Conservation (phyloP, 2,113 vertebrate species). For the Mormyrus lacerda region DNA sequence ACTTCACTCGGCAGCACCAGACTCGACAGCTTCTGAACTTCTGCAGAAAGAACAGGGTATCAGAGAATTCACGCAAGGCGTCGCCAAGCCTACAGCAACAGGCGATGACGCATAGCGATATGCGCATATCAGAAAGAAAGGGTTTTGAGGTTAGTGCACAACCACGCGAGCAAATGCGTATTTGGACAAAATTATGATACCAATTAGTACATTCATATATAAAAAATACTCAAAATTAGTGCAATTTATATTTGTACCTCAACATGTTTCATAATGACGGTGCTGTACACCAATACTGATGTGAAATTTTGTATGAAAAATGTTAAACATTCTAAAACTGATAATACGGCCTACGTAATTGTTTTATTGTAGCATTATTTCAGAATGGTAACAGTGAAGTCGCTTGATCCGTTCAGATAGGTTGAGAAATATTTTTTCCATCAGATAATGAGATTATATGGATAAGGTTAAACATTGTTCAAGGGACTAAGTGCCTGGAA, state of each 20-base stretch:
- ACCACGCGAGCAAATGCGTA: not conserved
- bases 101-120: not conserved
- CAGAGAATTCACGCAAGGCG: not conserved
- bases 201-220: not conserved
- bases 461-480: constrained; percentile 11
- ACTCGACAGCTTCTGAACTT: constrained; percentile 93
- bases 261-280: not conserved
- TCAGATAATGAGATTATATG: not conserved
- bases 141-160: not conserved
- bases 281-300: not conserved
- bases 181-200: not conserved
- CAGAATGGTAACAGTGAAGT: not conserved
- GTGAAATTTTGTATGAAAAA: not conserved
- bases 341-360: not conserved
- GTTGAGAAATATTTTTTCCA: not conserved
- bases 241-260: not conserved
- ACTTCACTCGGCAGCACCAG: constrained; percentile 89
- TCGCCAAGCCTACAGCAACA: not conserved
- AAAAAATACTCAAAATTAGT: not conserved
- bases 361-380: not conserved
- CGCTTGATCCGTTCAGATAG: not conserved
- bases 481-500: not conserved
- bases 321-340: not conserved
- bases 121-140: not conserved
- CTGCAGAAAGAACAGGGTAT: constrained; percentile 44